Evolutionary conservation across 2,888 invertebrate species (phyloP).

Genomic region (Phengaris alcon): DNA sequence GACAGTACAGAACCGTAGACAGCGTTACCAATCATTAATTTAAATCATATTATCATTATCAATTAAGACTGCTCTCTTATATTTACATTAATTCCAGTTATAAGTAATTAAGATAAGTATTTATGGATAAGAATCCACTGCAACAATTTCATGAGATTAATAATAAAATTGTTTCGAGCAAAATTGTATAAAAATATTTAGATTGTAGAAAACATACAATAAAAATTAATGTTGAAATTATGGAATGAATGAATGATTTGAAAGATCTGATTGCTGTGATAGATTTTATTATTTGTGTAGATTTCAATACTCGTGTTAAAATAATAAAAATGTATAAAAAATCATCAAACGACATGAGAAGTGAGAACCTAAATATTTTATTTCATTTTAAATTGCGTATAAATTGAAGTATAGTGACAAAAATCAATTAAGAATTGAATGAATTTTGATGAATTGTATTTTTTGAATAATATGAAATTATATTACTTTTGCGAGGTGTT

Average conservation of each 20-base stretch:
- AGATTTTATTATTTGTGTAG: constrained; percentile 4
- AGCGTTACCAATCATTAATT: not conserved
- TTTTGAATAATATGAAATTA: not conserved
- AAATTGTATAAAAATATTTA: not conserved
- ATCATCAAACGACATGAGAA: not conserved
- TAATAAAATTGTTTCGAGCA: not conserved
- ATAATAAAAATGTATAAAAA: not conserved
- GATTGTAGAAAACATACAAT: constrained; percentile 13
- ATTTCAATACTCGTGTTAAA: not conserved
- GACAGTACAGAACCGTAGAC: not conserved
- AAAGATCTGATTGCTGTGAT: constrained; percentile 35
- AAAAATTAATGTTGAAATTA: constrained; percentile 9
- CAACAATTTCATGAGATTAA: not conserved
- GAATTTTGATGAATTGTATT: constrained; percentile 12
- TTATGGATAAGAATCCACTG: not conserved
- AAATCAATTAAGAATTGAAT: not conserved
- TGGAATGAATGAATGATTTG: constrained; percentile 10
- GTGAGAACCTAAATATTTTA: not conserved
- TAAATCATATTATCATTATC: not conserved
- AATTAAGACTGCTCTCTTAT: constrained; percentile 7
- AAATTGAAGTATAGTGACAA: not conserved
- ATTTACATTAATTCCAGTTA: not conserved
- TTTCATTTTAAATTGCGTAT: not conserved
- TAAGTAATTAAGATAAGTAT: not conserved
- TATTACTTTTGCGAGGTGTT: not conserved